Conservation (phyloP, 2,113 vertebrate species). For the Myotis yumanensis region DNA sequence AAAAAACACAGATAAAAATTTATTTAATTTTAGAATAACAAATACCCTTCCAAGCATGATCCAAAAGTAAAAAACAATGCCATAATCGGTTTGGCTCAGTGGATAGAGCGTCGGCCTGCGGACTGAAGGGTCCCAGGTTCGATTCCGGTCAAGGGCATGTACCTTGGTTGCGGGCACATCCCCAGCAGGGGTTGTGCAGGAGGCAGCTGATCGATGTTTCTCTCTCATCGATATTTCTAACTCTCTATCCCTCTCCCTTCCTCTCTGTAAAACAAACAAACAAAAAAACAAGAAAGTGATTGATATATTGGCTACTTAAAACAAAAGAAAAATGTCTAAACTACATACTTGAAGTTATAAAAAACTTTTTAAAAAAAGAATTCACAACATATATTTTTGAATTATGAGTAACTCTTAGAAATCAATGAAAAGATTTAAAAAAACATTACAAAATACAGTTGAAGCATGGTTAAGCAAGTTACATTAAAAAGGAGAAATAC, state of each 20-base stretch:
- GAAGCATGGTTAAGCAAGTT: slow-evolving; percentile 22
- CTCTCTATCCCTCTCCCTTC: too few species aligned
- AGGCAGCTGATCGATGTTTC: too few species aligned
- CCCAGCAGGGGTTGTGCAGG: too few species aligned
- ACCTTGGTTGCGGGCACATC: too few species aligned
- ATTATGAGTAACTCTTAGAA: slow-evolving; percentile 8
- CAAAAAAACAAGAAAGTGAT: not conserved
- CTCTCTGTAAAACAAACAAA: too few species aligned
- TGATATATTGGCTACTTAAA: not conserved
- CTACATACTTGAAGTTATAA: not conserved
- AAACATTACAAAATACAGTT: not conserved
- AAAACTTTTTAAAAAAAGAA: not conserved
- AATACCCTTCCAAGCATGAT: not conserved
- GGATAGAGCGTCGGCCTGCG: too few species aligned
- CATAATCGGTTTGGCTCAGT: too few species aligned
- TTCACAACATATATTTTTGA: slow-evolving; percentile 14
- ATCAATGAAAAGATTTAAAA: not conserved
- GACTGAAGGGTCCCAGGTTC: too few species aligned
- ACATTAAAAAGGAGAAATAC: not conserved
- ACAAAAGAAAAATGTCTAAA: slow-evolving; percentile 6
- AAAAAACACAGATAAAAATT: slow-evolving; percentile 16
- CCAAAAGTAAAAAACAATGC: slow-evolving; percentile 5
- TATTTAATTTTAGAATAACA: not conserved
- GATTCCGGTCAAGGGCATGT: too few species aligned
- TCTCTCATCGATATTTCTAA: too few species aligned